Percentiles rank a stretch among this genome's conserved stretches.
Conservation (phyloP, 2,888 invertebrate species). For the Achlya flavicornis region DNA sequence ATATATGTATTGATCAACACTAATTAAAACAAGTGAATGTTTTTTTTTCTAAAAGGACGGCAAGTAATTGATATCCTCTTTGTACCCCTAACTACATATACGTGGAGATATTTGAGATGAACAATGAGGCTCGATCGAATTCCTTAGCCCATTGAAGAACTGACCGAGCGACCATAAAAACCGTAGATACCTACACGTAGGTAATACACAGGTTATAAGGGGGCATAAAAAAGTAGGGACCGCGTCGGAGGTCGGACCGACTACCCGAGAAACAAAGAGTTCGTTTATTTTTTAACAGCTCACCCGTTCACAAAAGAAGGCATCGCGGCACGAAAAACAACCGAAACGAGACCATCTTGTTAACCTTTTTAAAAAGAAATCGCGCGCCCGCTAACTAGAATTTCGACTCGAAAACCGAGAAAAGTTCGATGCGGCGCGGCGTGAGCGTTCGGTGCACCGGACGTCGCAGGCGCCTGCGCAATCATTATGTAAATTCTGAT, state of each 20-base stretch:
- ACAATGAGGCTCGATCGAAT: constrained; percentile 82
- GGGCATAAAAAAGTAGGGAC: constrained; percentile 81
- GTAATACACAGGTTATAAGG: constrained; percentile 83
- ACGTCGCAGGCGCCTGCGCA: constrained; percentile 76
- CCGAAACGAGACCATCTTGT: constrained; percentile 81
- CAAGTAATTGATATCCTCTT: constrained; percentile 59
- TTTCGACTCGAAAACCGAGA: constrained; percentile 82
- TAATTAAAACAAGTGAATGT: constrained; percentile 49
- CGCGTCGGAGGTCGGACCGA: constrained; percentile 82
- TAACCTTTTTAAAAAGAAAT: constrained; percentile 83
- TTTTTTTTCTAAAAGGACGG: constrained; percentile 46
- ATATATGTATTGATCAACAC: constrained; percentile 39
- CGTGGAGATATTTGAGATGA: constrained; percentile 64
- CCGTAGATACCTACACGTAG: constrained; percentile 83
- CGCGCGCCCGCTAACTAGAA: constrained; percentile 82
- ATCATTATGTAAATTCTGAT: constrained; percentile 78
- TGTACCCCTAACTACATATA: constrained; percentile 50
- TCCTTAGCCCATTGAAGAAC: constrained; percentile 83
- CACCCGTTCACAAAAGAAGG: constrained; percentile 81
- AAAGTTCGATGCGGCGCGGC: constrained; percentile 65
- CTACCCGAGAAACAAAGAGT: constrained; percentile 84
- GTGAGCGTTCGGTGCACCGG: constrained; percentile 59
- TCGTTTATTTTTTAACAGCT: constrained; percentile 85
- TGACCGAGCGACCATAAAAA: constrained; percentile 82
- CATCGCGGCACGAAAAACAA: constrained; percentile 80